These are phyloP conservation scores for Sinotaia quadrata DNA, from an alignment of 2,888 invertebrate genomes.

Conservation along the genomic window DNA sequence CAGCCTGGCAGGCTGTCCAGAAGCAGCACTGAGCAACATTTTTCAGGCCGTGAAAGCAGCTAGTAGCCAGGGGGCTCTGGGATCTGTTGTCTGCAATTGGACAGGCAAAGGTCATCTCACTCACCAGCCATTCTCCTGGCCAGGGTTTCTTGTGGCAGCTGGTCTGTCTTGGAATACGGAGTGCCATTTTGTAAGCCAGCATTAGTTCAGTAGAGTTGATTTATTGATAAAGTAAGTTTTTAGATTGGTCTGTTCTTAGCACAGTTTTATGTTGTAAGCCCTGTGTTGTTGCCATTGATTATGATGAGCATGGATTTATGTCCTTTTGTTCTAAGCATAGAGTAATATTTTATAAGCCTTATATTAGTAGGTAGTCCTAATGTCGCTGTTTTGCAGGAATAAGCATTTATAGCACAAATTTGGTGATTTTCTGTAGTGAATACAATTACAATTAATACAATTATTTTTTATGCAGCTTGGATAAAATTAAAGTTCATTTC, in stretches of 20 bases:
- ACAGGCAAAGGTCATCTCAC: slow-evolving; percentile 77
- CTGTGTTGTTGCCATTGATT: too few relatives aligned
- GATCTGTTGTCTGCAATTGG: slow-evolving; percentile 77
- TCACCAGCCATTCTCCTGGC: slow-evolving; percentile 77
- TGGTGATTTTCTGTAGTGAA: too few relatives aligned
- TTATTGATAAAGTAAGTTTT: neutral
- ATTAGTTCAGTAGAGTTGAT: too few relatives aligned
- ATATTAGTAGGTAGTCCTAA: too few relatives aligned
- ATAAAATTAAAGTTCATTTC: too few relatives aligned
- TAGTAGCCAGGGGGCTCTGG: slow-evolving; percentile 74
- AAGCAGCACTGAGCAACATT: slow-evolving; percentile 77
- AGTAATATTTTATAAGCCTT: too few relatives aligned
- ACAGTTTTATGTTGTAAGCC: neutral
- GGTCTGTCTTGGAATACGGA: slow-evolving; percentile 77
- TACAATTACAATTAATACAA: too few relatives aligned
- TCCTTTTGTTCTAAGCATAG: too few relatives aligned
- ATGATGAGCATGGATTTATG: too few relatives aligned
- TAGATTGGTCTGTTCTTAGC: neutral
- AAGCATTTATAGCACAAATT: too few relatives aligned
- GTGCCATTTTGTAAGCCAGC: slow-evolving; percentile 71
- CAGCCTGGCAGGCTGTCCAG: slow-evolving; percentile 77
- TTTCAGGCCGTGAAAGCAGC: slow-evolving; percentile 76
- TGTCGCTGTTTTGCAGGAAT: too few relatives aligned
- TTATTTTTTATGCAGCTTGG: too few relatives aligned
- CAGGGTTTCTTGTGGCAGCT: slow-evolving; percentile 76